Percentiles rank a stretch among this genome's conserved stretches.
phyloP scores from a whole-genome alignment of 2,113 vertebrate genomes.

The Entomyzon cyanotis region DNA sequence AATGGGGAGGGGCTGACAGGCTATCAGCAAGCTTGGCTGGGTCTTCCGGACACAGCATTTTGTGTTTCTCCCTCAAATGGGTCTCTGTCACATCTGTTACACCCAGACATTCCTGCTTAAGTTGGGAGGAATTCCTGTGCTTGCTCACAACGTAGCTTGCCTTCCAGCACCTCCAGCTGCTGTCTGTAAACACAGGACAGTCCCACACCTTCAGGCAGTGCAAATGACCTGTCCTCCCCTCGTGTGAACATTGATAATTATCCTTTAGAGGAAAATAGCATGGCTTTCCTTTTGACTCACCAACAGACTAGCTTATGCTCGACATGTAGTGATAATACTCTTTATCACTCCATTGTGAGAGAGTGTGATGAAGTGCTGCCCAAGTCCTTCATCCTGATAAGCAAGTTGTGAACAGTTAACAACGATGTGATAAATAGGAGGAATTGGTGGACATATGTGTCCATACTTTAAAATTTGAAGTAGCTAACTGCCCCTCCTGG shows the following conservation, averaged over 20 bases:
- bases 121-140: not conserved
- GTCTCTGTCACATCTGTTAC: not conserved
- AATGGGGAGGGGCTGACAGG: not conserved
- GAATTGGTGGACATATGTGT: not conserved
- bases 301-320: not conserved
- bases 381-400: not conserved
- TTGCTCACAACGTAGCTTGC: not conserved
- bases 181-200: not conserved
- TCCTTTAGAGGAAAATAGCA: not conserved
- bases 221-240: not conserved
- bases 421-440: not conserved
- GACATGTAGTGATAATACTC: not conserved
- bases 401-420: not conserved
- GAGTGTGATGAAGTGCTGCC: not conserved
- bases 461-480: not conserved
- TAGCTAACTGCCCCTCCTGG: not conserved
- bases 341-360: not conserved
- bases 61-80: rapidly evolving
- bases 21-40: not conserved
- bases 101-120: not conserved
- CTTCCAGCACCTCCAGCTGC: not conserved
- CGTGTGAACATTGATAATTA: not conserved
- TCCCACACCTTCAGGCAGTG: not conserved
- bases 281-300: not conserved
- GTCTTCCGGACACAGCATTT: not conserved